Conservation (phyloP, 2,888 invertebrate species). For the Eurytoma adleriae region DNA sequence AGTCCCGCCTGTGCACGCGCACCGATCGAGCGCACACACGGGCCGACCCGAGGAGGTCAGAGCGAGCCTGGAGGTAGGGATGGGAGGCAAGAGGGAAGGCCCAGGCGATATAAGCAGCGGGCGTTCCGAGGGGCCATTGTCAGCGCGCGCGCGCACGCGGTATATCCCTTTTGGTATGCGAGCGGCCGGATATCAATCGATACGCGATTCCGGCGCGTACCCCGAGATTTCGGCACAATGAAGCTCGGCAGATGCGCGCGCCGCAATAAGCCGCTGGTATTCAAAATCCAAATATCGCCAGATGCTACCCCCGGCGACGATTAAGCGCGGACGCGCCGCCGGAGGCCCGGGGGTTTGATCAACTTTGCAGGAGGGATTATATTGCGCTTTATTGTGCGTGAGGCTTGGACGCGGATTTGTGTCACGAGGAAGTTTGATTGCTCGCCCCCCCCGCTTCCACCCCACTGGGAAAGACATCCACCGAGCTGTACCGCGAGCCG, state of each 20-base stretch:
- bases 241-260: conserved; percentile 25
- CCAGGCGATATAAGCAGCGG: too few species aligned
- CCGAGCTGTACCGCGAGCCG: background rate
- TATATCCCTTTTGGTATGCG: conserved; percentile 3
- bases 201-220: conserved; percentile 3
- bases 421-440: conserved; percentile 1
- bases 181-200: background rate
- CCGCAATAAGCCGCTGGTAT: conserved; percentile 33
- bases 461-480: background rate
- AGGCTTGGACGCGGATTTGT: background rate
- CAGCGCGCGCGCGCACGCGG: background rate
- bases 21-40: too few species aligned
- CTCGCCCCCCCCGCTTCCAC: background rate
- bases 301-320: conserved; percentile 17
- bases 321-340: conserved; percentile 21
- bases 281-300: conserved; percentile 38
- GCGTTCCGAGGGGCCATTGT: background rate
- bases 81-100: too few species aligned
- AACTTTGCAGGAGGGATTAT: conserved; percentile 9
- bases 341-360: conserved; percentile 2
- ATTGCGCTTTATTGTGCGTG: conserved; percentile 2
- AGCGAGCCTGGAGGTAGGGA: too few species aligned
- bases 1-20: too few species aligned
- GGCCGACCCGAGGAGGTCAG: too few species aligned
- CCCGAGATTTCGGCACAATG: conserved; percentile 1